A percentile compares a stretch with the other conserved stretches of the same genome.
These are phyloP conservation scores for Chrysolina haemoptera DNA, from an alignment of 2,888 invertebrate genomes.

Conservation along the genomic window DNA sequence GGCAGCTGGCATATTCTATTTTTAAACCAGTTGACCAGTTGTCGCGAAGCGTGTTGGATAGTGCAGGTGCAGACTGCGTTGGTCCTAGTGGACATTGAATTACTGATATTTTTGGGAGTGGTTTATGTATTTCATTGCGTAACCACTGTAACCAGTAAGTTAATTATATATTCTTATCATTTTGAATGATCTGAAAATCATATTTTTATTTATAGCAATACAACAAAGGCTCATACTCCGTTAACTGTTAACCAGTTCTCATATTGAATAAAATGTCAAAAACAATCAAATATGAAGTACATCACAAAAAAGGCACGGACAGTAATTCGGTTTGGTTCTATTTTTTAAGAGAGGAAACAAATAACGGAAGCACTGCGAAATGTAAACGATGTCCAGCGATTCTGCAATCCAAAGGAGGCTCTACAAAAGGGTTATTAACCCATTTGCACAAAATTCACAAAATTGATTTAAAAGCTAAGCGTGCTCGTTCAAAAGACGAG, in stretches of 20 bases:
- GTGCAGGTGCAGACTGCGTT: not conserved
- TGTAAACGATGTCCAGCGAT: constrained; percentile 16
- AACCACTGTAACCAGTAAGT: too few species aligned
- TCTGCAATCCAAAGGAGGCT: constrained; percentile 16
- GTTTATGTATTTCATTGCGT: too few species aligned
- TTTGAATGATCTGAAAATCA: not conserved
- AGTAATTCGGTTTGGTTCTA: not conserved
- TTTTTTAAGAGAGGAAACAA: not conserved
- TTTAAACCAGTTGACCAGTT: not conserved
- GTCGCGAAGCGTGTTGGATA: not conserved
- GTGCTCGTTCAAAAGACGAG: not conserved
- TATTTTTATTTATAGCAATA: not conserved
- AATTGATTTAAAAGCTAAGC: constrained; percentile 11
- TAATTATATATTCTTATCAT: not conserved
- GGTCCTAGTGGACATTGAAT: not conserved
- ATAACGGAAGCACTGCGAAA: constrained; percentile 12
- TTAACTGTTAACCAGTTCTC: constrained; percentile 17
- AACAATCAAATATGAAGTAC: not conserved
- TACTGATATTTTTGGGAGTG: not conserved
- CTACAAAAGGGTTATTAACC: not conserved
- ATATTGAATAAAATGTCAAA: constrained; percentile 16
- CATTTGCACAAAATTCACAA: constrained; percentile 20
- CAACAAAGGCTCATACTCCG: not conserved
- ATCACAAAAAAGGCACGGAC: not conserved
- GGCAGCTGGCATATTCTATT: not conserved